Evolutionary conservation across 2,888 invertebrate genomes (phyloP), one percentile per base, ranked within the genome.

Genomic region (Drosophila peninsularis): DNA sequence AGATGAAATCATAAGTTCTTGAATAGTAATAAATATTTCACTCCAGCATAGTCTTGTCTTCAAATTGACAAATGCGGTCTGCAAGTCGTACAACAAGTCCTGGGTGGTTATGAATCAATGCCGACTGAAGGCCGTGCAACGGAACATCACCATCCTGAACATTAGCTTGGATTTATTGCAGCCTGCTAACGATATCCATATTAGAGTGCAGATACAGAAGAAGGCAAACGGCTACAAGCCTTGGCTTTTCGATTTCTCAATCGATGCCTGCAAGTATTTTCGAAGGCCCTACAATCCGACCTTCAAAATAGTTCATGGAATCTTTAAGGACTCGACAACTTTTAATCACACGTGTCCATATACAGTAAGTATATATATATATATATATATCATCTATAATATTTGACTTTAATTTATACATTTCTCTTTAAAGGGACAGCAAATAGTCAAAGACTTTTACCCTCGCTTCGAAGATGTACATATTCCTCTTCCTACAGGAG

Each of bases 321-420:
- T 34, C 1, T 58, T 57, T n/a, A 44, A 37, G 19, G 44, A 44
- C 3, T 54, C 34, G 7, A 9, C 34, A 4, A 49, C 2, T 32
- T 0, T 75, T 5, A 66, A 71, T 39, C 72, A 75, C n/a, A 14
- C 63, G 1, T 75, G 77, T 52, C 77, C 78, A 2, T 65, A 39
- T 57, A 7, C 10, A 52, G 78, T 77, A 39, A 52, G 72, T 75
- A 24, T 13, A 11, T 13, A 1, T 17, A 2, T 2, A n/a, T n/a
- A n/a, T 24, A 10, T 34, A 14, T 21, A n/a, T 10, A 24, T 5
- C 24, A n/a, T 9, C 14, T 5, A 49, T 21, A 14, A 14, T 9
- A 30, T 9, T 5, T 13, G 13, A 10, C 7, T 14, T 24, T 21
- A 14, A 13, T 21, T 30, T 4, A n/a, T n/a, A n/a, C n/a, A n/a